Evolutionary conservation across 2,113 vertebrate genomes (phyloP).

Genomic region (Rousettus leschenaultii): DNA sequence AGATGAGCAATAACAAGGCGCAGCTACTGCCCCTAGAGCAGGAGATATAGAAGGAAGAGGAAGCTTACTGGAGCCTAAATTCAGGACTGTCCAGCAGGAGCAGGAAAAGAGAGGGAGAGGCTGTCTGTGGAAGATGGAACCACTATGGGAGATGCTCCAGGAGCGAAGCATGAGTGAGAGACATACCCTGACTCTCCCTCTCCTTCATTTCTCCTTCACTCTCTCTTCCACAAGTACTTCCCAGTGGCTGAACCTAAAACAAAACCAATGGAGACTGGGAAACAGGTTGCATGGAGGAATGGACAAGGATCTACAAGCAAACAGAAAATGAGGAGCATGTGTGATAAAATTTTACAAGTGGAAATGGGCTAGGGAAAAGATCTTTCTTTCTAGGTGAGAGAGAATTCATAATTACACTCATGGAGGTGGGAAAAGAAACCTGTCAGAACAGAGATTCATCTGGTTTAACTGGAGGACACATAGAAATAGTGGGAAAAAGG

Average conservation of each 20-base stretch:
- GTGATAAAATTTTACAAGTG: neutral
- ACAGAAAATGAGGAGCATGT: neutral
- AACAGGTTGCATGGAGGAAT: neutral
- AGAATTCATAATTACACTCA: neutral
- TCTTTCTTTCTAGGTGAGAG: neutral
- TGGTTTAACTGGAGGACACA: neutral
- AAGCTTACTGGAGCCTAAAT: neutral
- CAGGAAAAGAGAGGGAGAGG: neutral
- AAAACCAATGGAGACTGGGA: neutral
- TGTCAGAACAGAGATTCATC: neutral
- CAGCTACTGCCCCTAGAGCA: neutral
- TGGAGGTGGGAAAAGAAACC: neutral
- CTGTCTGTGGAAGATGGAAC: neutral
- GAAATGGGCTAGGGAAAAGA: neutral
- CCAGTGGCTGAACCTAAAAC: neutral
- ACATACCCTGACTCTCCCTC: neutral
- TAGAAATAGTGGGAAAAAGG: neutral
- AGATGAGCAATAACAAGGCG: neutral
- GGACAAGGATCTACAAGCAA: neutral
- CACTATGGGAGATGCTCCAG: neutral
- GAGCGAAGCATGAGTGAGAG: neutral
- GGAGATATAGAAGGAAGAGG: neutral
- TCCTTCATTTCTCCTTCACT: neutral
- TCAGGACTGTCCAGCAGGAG: neutral
- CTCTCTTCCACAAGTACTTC: neutral